Conservation (phyloP, 2,797 vertebrate species). For the Cossypha heuglini region DNA sequence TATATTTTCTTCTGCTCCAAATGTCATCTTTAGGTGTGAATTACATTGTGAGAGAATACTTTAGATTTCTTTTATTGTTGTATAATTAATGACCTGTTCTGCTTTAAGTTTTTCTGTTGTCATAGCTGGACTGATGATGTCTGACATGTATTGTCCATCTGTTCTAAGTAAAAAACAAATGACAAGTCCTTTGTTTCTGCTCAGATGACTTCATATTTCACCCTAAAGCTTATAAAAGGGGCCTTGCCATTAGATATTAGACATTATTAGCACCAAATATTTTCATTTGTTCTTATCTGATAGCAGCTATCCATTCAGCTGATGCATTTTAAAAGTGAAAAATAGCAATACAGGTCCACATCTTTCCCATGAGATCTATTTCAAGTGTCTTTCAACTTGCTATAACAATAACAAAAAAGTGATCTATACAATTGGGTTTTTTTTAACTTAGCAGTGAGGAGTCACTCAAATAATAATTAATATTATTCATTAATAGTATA, state of each 20-base stretch:
- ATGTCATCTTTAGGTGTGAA: not conserved
- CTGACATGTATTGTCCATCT: not conserved
- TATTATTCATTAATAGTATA: not conserved
- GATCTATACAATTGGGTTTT: fast-evolving
- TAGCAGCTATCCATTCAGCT: not conserved
- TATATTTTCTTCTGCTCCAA: not conserved
- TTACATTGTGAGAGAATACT: not conserved
- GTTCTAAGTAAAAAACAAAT: not conserved
- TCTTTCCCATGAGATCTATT: not conserved
- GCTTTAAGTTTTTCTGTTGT: not conserved
- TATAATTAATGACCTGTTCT: not conserved
- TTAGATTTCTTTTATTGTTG: not conserved
- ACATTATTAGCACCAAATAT: not conserved
- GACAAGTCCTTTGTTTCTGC: not conserved
- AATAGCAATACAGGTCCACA: not conserved
- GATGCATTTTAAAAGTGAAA: not conserved
- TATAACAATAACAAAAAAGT: not conserved
- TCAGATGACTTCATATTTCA: not conserved
- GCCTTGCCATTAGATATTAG: not conserved
- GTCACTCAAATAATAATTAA: not conserved
- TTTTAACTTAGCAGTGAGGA: not conserved
- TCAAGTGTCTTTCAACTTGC: not conserved
- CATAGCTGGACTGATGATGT: not conserved
- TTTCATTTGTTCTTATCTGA: not conserved
- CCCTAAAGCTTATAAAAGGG: not conserved